Evolutionary conservation across 2,888 invertebrate species (phyloP).

Genomic region (Arctia plantaginis): DNA sequence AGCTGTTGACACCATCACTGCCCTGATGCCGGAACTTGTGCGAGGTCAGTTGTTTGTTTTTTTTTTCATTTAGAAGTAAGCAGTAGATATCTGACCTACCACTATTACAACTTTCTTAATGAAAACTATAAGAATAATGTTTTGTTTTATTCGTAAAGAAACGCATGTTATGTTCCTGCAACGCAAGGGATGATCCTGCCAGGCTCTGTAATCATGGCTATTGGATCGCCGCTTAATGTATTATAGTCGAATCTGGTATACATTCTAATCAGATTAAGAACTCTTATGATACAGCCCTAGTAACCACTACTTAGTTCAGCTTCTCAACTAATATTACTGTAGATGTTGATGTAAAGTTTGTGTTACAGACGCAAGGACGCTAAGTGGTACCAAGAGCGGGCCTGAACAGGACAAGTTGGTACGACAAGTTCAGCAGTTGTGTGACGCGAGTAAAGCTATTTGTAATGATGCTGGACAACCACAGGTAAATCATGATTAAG

Average conservation of each 20-base stretch:
- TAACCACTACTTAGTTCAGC: too few species aligned
- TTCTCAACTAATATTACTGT: too few species aligned
- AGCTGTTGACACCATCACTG: slow-evolving; percentile 45
- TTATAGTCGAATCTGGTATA: too few species aligned
- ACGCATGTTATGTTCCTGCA: too few species aligned
- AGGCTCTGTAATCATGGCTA: neutral
- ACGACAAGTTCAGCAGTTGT: slow-evolving; percentile 24
- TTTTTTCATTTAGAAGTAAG: neutral
- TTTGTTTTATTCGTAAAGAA: neutral
- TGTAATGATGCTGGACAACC: slow-evolving; percentile 30
- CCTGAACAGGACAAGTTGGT: slow-evolving; percentile 15
- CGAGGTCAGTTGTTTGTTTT: slow-evolving; percentile 9
- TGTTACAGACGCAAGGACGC: slow-evolving; percentile 3
- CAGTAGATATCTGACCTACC: neutral
- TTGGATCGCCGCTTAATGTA: neutral
- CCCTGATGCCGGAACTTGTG: slow-evolving; percentile 49
- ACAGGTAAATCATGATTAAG: slow-evolving; percentile 11
- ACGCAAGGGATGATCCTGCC: too few species aligned
- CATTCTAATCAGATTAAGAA: too few species aligned
- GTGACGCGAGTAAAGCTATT: slow-evolving; percentile 30
- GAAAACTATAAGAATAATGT: neutral
- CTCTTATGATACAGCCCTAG: too few species aligned
- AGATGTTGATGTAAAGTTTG: neutral
- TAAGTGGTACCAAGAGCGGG: slow-evolving; percentile 15
- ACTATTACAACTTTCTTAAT: neutral